phyloP scores from a whole-genome alignment of 2,888 invertebrate genomes.

The Caenorhabditis macrosperma region DNA sequence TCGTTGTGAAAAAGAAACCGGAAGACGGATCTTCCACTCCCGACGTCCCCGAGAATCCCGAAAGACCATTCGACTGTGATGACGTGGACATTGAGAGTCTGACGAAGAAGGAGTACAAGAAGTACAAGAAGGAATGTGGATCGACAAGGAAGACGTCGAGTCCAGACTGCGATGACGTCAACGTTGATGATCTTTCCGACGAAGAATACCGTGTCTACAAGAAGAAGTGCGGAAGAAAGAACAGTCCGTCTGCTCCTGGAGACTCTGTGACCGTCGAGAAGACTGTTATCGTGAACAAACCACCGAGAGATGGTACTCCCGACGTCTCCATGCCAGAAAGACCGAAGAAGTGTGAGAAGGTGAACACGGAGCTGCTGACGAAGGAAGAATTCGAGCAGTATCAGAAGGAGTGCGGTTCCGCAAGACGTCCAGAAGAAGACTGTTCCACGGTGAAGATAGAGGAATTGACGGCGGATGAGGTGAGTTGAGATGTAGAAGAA shows the following conservation, averaged over 20 bases:
- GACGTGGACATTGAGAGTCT: constrained; percentile 19
- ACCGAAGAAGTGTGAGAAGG: no score
- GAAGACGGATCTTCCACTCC: background rate
- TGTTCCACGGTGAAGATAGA: constrained; percentile 13
- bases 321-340: background rate
- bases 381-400: no score
- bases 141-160: background rate
- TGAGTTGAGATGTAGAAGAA: background rate
- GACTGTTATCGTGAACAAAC: no score
- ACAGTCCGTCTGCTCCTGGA: background rate
- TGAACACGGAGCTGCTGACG: no score
- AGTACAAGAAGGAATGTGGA: constrained; percentile 11
- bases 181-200: constrained; percentile 5
- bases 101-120: constrained; percentile 21
- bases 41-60: background rate
- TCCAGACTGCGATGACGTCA: constrained; percentile 15
- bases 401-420: no score
- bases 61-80: background rate
- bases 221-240: constrained; percentile 1
- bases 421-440: background rate
- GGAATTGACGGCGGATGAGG: constrained; percentile 10
- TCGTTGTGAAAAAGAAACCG: background rate
- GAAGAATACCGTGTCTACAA: constrained; percentile 8
- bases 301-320: background rate
- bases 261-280: background rate